These are phyloP conservation scores for Peromyscus melanophrys DNA, from an alignment of 2,797 vertebrate genomes.

Conservation along the genomic window DNA sequence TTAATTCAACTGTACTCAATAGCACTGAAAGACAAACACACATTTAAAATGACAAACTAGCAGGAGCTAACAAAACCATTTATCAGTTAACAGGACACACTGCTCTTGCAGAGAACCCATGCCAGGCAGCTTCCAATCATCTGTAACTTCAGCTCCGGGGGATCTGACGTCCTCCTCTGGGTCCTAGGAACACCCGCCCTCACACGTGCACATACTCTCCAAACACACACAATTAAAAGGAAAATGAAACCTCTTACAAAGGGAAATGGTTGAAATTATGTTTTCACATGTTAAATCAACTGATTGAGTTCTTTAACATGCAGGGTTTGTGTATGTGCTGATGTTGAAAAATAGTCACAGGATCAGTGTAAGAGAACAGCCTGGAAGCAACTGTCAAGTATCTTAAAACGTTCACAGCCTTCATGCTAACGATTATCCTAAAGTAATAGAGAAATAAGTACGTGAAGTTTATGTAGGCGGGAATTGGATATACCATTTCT, in stretches of 20 bases:
- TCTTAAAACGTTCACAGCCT: background rate
- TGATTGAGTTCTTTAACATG: background rate
- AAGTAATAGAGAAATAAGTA: background rate
- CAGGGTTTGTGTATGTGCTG: background rate
- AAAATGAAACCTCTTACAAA: background rate
- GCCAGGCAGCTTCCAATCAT: background rate
- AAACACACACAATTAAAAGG: background rate
- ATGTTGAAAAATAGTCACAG: background rate
- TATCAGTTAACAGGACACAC: background rate
- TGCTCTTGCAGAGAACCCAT: background rate
- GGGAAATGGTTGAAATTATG: background rate
- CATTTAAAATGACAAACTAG: background rate
- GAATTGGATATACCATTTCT: background rate
- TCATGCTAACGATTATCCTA: background rate
- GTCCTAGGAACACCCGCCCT: background rate
- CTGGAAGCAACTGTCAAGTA: background rate
- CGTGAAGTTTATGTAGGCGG: background rate
- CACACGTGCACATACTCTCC: background rate
- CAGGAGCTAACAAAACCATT: background rate
- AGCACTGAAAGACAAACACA: background rate
- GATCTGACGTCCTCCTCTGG: background rate
- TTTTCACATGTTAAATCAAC: background rate
- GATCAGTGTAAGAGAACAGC: background rate
- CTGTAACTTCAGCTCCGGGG: background rate
- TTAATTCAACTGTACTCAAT: background rate